Base-by-base conservation (phyloP, 2,113 vertebrate genomes). In the Hemibagrus wyckioides region DNA sequence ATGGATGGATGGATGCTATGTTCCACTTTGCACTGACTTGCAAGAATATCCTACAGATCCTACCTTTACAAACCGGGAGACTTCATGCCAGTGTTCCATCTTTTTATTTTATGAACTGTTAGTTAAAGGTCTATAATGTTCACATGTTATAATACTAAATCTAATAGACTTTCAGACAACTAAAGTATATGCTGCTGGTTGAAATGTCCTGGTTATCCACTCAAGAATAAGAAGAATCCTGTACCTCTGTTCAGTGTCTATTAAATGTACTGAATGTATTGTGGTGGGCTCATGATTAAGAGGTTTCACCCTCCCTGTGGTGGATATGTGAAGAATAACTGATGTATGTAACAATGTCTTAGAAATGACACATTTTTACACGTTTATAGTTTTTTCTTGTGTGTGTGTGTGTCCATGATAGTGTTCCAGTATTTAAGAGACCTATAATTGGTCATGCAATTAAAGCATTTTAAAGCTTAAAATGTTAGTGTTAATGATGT, bases 301-400 rank as follows among this genome's bases (percentile, higher is more conserved):
- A 73, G 56, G 41, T 57, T 61, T 80, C 39, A 28, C 59, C 28
- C n/a, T 81, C 2, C 59, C 25, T 10, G 63, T 69, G 82, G 77
- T 80, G 83, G 87, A 85, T 57, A 89, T 85, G 88, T 89, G 88
- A 90, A 84, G 91, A 65, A 88, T 82, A 90, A 85, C 41, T 33
- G 17, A 79, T 61, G 73, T 14, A 44, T 28, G 41, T 85, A 36
- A 63, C 36, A 36, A 25, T 44, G 19, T 65, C 28, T 39, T 75
- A 48, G 57, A 23, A 57, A 76, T 44, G 0, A 52, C 84, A 65
- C 57, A 28, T 25, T 54, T 67, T 48, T 48, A 48, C 44, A 54
- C 17, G 39, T 85, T 30, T 76, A n/a, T 76, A 75, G 6, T n/a
- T n/a, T n/a, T n/a, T n/a, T n/a, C n/a, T n/a, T n/a, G n/a, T n/a